Conservation (phyloP, 2,888 invertebrate genomes). For the Caenorhabditis wallacei region DNA sequence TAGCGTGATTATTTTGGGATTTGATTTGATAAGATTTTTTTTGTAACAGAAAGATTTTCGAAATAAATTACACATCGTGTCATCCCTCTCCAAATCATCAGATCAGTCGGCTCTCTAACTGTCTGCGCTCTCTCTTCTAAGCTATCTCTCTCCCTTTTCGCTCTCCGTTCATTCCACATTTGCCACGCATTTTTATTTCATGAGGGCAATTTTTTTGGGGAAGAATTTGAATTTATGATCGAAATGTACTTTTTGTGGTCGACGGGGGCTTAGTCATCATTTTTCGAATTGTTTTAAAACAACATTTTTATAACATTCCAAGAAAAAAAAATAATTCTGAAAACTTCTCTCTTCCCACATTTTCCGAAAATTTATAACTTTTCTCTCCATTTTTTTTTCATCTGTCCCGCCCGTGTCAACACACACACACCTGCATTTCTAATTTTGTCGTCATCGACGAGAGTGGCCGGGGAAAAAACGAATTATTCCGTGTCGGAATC, state of each 20-base stretch:
- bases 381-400: neutral
- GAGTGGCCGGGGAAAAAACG: neutral
- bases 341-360: neutral
- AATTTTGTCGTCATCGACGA: constrained; percentile 32
- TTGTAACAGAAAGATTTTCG: no score
- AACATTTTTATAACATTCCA: no score
- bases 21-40: neutral
- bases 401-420: neutral
- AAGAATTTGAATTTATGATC: constrained; percentile 22
- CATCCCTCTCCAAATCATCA: constrained; percentile 29
- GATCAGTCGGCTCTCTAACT: constrained; percentile 23
- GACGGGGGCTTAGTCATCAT: neutral
- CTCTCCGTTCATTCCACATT: constrained; percentile 26
- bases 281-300: neutral
- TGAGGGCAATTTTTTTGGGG: neutral
- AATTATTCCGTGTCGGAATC: neutral
- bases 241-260: constrained; percentile 14
- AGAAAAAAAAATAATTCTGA: no score
- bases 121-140: constrained; percentile 15
- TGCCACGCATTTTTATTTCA: neutral
- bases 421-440: constrained; percentile 50
- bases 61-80: neutral
- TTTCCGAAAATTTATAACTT: constrained; percentile 34
- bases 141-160: constrained; percentile 15
- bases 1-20: constrained; percentile 4